These are phyloP conservation scores for Tragelaphus scriptus DNA, from an alignment of 2,113 vertebrate genomes.

Conservation along the genomic window DNA sequence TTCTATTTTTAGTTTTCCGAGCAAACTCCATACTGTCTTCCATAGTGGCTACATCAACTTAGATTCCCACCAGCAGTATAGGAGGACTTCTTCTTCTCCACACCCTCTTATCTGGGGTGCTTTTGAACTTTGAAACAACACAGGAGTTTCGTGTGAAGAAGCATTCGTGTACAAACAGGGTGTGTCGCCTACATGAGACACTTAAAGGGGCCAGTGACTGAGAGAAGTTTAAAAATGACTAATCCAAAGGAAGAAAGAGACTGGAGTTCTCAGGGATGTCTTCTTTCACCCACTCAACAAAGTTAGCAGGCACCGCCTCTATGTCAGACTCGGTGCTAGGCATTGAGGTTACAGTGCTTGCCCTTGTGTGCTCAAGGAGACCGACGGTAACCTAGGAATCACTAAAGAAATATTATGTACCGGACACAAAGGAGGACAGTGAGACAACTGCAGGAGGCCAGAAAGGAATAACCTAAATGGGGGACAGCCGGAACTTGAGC, in stretches of 20 bases:
- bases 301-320: neutral
- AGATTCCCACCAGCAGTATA: neutral
- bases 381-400: neutral
- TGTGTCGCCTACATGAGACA: neutral
- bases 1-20: neutral
- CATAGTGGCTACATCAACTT: neutral
- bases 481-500: neutral
- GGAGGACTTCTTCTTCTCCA: neutral
- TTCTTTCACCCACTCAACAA: neutral
- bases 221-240: neutral
- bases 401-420: neutral
- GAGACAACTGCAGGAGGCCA: fast-evolving
- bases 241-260: neutral
- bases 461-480: neutral
- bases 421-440: neutral
- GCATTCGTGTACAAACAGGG: neutral
- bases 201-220: neutral
- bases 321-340: neutral
- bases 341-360: neutral
- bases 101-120: neutral
- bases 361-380: neutral
- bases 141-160: neutral
- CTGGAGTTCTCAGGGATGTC: neutral
- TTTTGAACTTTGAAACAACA: neutral
- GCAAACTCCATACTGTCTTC: neutral